phyloP scores from a whole-genome alignment of 2,888 invertebrate species.

The Herminia tarsipennalis region DNA sequence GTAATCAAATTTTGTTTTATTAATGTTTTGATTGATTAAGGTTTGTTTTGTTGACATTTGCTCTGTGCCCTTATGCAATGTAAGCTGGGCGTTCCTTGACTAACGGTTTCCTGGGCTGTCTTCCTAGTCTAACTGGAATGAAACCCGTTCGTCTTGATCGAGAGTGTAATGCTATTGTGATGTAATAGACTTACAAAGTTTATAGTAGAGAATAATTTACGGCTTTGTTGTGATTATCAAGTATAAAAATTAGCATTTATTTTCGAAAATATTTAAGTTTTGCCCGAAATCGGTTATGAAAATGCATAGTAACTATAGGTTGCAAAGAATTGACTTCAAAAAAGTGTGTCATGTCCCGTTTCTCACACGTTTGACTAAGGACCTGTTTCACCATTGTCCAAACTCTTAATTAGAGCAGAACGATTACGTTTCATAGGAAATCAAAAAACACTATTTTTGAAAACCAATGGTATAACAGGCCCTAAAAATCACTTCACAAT shows the following conservation, averaged over 20 bases:
- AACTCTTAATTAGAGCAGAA: constrained; percentile 26
- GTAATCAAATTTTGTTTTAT: too few species aligned
- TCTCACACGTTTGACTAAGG: constrained; percentile 22
- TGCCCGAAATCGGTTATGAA: background rate
- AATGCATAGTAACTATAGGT: background rate
- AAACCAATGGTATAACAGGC: constrained; percentile 42
- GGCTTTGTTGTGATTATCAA: constrained; percentile 8
- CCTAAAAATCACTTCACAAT: constrained; percentile 48
- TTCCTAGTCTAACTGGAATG: constrained; percentile 61
- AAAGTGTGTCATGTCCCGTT: constrained; percentile 67
- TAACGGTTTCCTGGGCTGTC: constrained; percentile 54
- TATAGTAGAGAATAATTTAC: constrained; percentile 11
- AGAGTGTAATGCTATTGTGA: constrained; percentile 60
- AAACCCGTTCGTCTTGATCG: constrained; percentile 42
- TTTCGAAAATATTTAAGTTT: background rate
- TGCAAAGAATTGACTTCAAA: constrained; percentile 74
- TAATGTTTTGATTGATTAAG: too few species aligned
- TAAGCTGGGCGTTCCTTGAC: constrained; percentile 33
- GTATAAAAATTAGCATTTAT: constrained; percentile 1
- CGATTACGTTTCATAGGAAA: constrained; percentile 5
- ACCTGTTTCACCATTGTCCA: constrained; percentile 43
- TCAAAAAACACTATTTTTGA: constrained; percentile 8
- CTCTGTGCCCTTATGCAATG: constrained; percentile 29
- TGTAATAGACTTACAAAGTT: constrained; percentile 44
- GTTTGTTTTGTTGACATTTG: constrained; percentile 3